Evolutionary conservation across 2,888 invertebrate species (phyloP), one percentile per base, ranked within the genome.

Genomic region (Aspidiotus rigidus): DNA sequence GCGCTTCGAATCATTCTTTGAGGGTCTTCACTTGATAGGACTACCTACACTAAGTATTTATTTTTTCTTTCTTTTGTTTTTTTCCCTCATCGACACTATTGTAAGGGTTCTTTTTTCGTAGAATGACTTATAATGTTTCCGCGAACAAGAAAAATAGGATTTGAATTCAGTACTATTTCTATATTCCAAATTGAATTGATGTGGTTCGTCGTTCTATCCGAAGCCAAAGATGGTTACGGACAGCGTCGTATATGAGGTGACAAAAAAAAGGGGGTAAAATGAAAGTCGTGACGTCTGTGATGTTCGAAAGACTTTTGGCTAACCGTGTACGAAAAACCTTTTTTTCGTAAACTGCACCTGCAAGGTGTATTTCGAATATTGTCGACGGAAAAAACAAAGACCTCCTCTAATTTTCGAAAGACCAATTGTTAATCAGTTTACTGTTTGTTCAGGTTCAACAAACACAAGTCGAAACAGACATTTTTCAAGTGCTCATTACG

Each of bases 361-460:
- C 66, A 66, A 66, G 57, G 57, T 57, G 66, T 57, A 66, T 66
- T 66, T 56, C 11, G 57, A 66, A 49, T 57, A 57, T 66, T 57
- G 66, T 66, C 66, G 57, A 66, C 42, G 57, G 42, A 57, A 57
- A 66, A 66, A 66, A 56, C 56, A 66, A 57, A 66, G 66, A 57
- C 57, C 55, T 49, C 60, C 17, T 56, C 16, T 56, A n/a, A 53
- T 57, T 66, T 66, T 59, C 40, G 42, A 53, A 69, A 69, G 69
- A 69, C 60, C 69, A 69, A 69, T 69, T 69, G 69, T 69, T 69
- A 69, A 69, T 69, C 69, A 69, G 69, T 69, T 69, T 44, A 49
- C 44, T 69, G 69, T 69, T 69, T 69, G 69, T 69, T 59, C 69
- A 69, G 69, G 69, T 69, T 69, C 69, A 61, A 69, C 54, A 69